phyloP scores from a whole-genome alignment of 2,797 vertebrate genomes.

The Acanthurus tractus region DNA sequence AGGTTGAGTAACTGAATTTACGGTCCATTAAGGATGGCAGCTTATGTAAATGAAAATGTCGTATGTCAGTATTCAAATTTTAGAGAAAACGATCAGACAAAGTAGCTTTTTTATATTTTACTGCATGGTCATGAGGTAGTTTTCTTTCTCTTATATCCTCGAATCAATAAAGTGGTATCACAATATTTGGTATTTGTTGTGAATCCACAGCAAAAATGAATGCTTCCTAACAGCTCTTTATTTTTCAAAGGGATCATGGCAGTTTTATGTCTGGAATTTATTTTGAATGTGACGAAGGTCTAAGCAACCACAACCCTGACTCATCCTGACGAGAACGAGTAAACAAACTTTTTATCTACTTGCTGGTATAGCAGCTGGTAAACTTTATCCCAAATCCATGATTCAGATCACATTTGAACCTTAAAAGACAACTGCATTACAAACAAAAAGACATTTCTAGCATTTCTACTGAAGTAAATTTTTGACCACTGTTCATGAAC shows the following conservation, averaged over 20 bases:
- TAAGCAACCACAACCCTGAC: not conserved
- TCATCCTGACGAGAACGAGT: not conserved
- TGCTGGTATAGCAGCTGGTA: slow-evolving; percentile 1
- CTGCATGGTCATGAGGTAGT: not conserved
- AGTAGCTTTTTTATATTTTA: slow-evolving; percentile 34
- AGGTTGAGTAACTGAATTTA: slow-evolving; percentile 57
- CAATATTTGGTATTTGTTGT: not conserved
- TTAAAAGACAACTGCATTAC: not conserved
- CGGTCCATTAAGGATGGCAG: slow-evolving; percentile 56
- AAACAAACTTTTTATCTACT: slow-evolving; percentile 4
- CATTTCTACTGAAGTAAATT: slow-evolving; percentile 8
- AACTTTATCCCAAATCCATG: not conserved
- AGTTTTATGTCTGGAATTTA: slow-evolving; percentile 3
- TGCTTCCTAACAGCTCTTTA: not conserved
- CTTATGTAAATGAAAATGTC: slow-evolving; percentile 57
- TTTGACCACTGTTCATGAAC: not conserved
- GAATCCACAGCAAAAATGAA: not conserved
- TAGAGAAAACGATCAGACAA: slow-evolving; percentile 44
- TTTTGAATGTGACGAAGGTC: not conserved
- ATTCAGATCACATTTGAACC: slow-evolving; percentile 12
- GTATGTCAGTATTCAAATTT: slow-evolving; percentile 22
- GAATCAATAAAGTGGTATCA: not conserved
- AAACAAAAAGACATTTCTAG: not conserved
- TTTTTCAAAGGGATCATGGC: not conserved
- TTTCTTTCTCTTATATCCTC: not conserved